These are phyloP conservation scores for Ailurus styani DNA, from an alignment of 2,113 vertebrate genomes.

Conservation along the genomic window DNA sequence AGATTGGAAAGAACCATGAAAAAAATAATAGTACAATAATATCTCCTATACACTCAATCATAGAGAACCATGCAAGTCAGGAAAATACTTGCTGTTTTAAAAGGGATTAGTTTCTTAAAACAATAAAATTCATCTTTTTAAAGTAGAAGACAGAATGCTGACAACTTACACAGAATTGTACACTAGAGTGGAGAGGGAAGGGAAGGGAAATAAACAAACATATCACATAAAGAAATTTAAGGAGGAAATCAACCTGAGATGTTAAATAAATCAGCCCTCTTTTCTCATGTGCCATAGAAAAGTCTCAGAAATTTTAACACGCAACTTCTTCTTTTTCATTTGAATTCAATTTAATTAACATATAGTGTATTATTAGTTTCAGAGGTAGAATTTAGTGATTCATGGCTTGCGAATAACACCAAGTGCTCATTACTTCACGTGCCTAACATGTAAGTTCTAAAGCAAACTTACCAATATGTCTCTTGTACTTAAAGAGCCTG, in stretches of 20 bases:
- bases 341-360: neutral
- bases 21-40: constrained; percentile 16
- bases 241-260: neutral
- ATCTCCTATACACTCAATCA: neutral
- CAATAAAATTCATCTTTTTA: neutral
- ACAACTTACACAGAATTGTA: neutral
- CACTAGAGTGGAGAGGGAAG: neutral
- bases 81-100: neutral
- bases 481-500: neutral
- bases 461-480: neutral
- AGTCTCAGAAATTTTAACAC: neutral
- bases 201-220: neutral
- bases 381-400: neutral
- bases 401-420: neutral
- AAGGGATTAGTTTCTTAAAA: neutral
- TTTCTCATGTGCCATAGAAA: neutral
- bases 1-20: neutral
- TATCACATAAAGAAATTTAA: neutral
- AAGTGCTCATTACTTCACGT: neutral
- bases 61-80: neutral
- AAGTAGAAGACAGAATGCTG: neutral
- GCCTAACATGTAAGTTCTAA: neutral
- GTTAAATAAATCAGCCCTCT: neutral
- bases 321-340: neutral
- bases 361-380: neutral